Base-by-base conservation (phyloP, 1,140 invertebrate genomes). In the Bombus waltoni region DNA sequence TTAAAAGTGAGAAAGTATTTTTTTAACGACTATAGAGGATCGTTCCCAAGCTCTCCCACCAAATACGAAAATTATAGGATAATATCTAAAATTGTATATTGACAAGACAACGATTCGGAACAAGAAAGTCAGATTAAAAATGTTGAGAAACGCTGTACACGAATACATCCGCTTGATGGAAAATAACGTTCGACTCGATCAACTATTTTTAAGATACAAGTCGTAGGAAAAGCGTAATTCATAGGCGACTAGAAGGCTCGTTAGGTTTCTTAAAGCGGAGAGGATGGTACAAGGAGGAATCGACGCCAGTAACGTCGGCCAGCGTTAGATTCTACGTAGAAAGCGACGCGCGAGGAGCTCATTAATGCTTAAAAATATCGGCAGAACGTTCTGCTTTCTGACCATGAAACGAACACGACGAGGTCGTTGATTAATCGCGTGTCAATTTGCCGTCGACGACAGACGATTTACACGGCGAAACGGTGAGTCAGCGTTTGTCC, bases 381-480 rank as follows among this genome's bases (percentile, higher is more conserved):
- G n/a, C 66, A 32, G 22, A 72, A 10, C 53, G 83, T 72, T 85
- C 66, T 71, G 83, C 83, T 86, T 80, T 81, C 83, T 44, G 70
- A 28, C 35, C 35, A 59, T n/a, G 13, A 28, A 84, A 40, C n/a
- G 28, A 40, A 66, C 18, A 42, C 44, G 75, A 62, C 76, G 32
- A 44, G 68, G 77, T 81, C 77, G 57, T 65, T 81, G 88, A 89
- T 89, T 87, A 85, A 89, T 89, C 81, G 72, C 81, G 57, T 66
- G 81, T 85, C 88, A 89, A 89, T 89, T 89, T 81, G 78, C 66
- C 86, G 75, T 25, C 73, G 76, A 87, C 75, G 85, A 87, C 32
- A 62, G 75, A 75, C 85, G 75, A 75, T 62, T 73, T 76, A 8
- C 42, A 32, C 10, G 66, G 75, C 42, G 66, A 25, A 83, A 83